Conservation (phyloP, 1,140 invertebrate species). For the Stratiolaelaps scimitus region DNA sequence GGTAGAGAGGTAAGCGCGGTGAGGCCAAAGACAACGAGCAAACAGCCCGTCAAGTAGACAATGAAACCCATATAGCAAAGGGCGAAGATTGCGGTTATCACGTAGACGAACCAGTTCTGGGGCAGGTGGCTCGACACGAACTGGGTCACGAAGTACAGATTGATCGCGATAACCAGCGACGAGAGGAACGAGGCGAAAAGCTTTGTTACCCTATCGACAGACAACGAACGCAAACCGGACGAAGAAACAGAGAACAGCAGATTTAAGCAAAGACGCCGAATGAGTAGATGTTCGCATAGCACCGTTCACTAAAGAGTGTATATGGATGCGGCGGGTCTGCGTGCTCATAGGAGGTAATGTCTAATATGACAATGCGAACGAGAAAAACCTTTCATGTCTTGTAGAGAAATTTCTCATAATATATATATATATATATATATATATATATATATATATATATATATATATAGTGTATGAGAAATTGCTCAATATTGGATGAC, state of each 20-base stretch:
- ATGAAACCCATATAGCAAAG: slow-evolving; percentile 57
- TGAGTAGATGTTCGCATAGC: background rate
- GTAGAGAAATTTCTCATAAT: no score
- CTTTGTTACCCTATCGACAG: slow-evolving; percentile 43
- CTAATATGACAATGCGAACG: no score
- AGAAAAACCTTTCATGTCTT: no score
- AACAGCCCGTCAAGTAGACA: slow-evolving; percentile 49
- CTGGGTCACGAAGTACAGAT: slow-evolving; percentile 61
- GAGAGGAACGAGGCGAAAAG: slow-evolving; percentile 54
- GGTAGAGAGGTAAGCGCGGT: background rate
- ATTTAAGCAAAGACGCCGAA: slow-evolving; percentile 34
- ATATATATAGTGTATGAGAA: slow-evolving; percentile 17
- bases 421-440: no score
- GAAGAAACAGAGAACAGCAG: slow-evolving; percentile 33
- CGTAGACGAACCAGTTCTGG: slow-evolving; percentile 45
- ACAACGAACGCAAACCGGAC: slow-evolving; percentile 32
- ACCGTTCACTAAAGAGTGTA: slow-evolving; percentile 21
- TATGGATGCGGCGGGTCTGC: no score
- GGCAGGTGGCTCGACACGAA: slow-evolving; percentile 48
- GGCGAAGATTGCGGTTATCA: slow-evolving; percentile 48
- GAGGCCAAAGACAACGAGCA: slow-evolving; percentile 14
- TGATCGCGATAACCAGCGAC: slow-evolving; percentile 60
- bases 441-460: no score
- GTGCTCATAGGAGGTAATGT: no score
- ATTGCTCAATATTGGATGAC: no score